Conservation (phyloP, 2,888 invertebrate species). For the Steinernema carpocapsae region DNA sequence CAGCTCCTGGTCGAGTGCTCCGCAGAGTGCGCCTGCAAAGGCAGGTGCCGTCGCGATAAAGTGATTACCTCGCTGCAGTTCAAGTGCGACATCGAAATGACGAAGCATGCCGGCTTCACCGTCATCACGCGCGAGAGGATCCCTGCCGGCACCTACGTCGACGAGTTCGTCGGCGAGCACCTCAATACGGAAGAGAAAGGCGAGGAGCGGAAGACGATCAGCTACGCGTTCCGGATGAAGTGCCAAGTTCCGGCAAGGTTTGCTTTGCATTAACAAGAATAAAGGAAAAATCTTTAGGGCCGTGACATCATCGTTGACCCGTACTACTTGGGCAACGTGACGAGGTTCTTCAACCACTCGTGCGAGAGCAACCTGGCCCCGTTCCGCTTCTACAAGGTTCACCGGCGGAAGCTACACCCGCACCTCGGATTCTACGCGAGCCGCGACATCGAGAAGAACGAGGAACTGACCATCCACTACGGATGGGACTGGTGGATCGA, state of each 20-base stretch:
- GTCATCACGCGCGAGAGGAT: slow-evolving; percentile 39
- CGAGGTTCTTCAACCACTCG: slow-evolving; percentile 46
- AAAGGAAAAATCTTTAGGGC: neutral
- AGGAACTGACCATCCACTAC: slow-evolving; percentile 44
- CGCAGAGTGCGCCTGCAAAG: slow-evolving; percentile 32
- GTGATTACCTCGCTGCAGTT: slow-evolving; percentile 38
- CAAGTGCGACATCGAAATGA: slow-evolving; percentile 39
- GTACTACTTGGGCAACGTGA: slow-evolving; percentile 40
- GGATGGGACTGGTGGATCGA: slow-evolving; percentile 42
- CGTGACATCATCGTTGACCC: slow-evolving; percentile 38
- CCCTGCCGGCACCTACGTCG: slow-evolving; percentile 81
- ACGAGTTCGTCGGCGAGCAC: slow-evolving; percentile 98
- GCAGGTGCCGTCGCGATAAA: slow-evolving; percentile 37
- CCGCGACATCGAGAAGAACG: slow-evolving; percentile 40
- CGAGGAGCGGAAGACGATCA: slow-evolving; percentile 72
- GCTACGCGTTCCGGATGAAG: neutral
- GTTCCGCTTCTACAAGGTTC: slow-evolving; percentile 41
- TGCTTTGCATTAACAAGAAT: neutral
- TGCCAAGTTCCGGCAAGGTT: neutral
- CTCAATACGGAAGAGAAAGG: slow-evolving; percentile 83
- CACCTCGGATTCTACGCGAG: slow-evolving; percentile 44
- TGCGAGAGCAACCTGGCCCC: slow-evolving; percentile 41
- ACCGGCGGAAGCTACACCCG: slow-evolving; percentile 36
- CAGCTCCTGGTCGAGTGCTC: slow-evolving; percentile 40
- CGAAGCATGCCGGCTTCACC: slow-evolving; percentile 38